These are phyloP conservation scores for Rambutsinella grinnellia DNA, from an alignment of 2,888 invertebrate genomes.

Conservation along the genomic window DNA sequence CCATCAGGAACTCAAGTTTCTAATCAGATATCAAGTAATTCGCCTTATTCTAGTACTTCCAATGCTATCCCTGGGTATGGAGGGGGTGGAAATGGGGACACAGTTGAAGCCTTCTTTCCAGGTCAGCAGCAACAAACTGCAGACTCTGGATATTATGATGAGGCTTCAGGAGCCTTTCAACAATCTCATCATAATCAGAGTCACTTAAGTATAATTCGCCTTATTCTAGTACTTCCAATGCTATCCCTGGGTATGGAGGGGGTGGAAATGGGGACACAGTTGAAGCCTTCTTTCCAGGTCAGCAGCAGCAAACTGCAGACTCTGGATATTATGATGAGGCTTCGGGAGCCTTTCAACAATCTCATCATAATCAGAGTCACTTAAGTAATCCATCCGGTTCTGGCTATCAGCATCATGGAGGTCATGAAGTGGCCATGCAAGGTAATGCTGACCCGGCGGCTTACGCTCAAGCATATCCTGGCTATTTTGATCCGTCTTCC, in stretches of 20 bases:
- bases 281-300: conserved; percentile 38
- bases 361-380: conserved; percentile 68
- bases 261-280: conserved; percentile 67
- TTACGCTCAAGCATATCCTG: conserved; percentile 52
- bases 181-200: too few relatives aligned
- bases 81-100: conserved; percentile 67
- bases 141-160: too few relatives aligned
- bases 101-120: conserved; percentile 33
- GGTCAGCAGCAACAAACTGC: too few relatives aligned
- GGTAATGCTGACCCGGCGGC: conserved; percentile 10
- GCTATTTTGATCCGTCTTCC: conserved; percentile 55
- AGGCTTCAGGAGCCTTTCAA: too few relatives aligned
- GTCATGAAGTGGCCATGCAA: neutral
- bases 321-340: conserved; percentile 60
- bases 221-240: conserved; percentile 46
- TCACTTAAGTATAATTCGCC: conserved; percentile 56
- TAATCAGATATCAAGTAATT: conserved; percentile 32
- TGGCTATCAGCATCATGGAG: conserved; percentile 13
- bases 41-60: conserved; percentile 53
- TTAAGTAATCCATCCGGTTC: conserved; percentile 15
- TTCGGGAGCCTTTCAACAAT: conserved; percentile 70
- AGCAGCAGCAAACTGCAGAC: conserved; percentile 43
- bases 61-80: conserved; percentile 30
- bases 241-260: conserved; percentile 36
- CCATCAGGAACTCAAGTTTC: conserved; percentile 21